phyloP scores from a whole-genome alignment of 2,888 invertebrate species.

The Andrena chrysosceles region DNA sequence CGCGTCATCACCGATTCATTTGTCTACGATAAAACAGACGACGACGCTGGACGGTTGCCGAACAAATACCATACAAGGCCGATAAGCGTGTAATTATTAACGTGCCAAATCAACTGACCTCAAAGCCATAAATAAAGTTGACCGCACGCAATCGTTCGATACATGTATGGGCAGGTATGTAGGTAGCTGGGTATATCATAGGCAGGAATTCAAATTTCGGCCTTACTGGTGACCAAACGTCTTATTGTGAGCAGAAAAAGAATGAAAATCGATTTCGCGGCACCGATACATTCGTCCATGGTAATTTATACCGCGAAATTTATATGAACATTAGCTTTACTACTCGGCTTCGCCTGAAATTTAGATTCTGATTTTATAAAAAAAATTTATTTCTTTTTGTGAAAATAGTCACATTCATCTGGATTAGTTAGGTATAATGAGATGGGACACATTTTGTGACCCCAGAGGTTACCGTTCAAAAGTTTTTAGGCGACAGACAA shows the following conservation, averaged over 20 bases:
- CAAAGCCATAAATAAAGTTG: slow-evolving; percentile 59
- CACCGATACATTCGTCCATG: not conserved
- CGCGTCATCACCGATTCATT: not conserved
- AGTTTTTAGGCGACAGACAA: no score
- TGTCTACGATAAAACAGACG: not conserved
- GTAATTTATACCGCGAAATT: not conserved
- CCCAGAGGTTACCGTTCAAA: no score
- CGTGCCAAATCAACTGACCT: slow-evolving; percentile 60
- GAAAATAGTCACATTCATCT: no score
- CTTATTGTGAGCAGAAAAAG: not conserved
- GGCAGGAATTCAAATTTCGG: slow-evolving; percentile 41
- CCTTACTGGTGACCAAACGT: slow-evolving; percentile 13
- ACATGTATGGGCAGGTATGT: not conserved
- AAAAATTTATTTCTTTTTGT: no score
- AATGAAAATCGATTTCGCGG: not conserved
- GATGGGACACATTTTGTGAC: no score
- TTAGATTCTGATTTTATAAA: no score
- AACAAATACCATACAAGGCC: slow-evolving; percentile 30
- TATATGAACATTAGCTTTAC: no score
- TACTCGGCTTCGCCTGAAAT: no score
- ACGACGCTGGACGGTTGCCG: slow-evolving; percentile 6
- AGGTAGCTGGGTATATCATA: slow-evolving; percentile 21
- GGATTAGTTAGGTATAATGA: no score
- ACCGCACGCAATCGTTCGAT: slow-evolving; percentile 53
- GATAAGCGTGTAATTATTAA: slow-evolving; percentile 56